Evolutionary conservation across 2,797 vertebrate species (phyloP).

Genomic region (Masticophis lateralis): DNA sequence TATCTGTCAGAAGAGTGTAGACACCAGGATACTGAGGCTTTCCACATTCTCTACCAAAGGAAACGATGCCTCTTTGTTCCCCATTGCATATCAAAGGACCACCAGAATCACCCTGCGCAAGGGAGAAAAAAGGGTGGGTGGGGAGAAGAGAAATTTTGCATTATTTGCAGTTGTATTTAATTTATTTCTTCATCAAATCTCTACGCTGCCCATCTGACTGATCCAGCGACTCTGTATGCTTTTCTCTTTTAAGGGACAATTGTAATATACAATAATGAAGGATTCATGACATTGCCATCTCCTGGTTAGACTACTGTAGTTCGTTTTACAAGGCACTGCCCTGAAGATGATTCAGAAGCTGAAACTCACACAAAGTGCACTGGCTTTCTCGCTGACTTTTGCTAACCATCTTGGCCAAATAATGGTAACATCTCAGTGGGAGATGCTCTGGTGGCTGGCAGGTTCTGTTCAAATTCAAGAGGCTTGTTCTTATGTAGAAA

Average conservation of each 20-base stretch:
- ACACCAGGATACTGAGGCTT: constrained; percentile 42
- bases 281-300: background rate
- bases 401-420: background rate
- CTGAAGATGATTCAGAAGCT: background rate
- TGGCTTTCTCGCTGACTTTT: background rate
- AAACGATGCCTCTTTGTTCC: constrained; percentile 59
- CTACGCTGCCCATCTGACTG: background rate
- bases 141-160: background rate
- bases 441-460: background rate
- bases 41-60: constrained; percentile 64
- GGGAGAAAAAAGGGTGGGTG: background rate
- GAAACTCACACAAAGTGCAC: background rate
- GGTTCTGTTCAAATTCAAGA: background rate
- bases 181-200: background rate
- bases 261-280: background rate
- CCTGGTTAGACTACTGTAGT: background rate
- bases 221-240: background rate
- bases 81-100: constrained; percentile 67
- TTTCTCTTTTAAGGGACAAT: background rate
- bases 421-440: background rate
- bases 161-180: background rate
- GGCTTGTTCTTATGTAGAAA: background rate
- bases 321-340: background rate
- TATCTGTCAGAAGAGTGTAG: constrained; percentile 62
- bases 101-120: constrained; percentile 72